Evolutionary conservation across 2,113 vertebrate genomes (phyloP).

Genomic region (Solea solea): DNA sequence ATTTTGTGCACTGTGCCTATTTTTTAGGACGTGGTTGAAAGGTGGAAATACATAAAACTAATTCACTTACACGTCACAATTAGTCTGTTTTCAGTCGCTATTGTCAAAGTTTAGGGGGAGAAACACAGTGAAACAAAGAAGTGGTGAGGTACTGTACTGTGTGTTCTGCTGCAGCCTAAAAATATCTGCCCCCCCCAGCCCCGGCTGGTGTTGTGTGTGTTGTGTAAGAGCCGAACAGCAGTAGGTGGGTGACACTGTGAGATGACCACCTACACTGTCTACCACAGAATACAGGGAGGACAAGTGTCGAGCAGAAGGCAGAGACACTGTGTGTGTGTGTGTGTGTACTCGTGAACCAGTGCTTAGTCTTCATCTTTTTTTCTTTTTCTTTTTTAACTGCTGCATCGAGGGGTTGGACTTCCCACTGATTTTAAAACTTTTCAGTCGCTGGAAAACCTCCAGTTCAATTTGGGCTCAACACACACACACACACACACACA

Average conservation of each 20-base stretch:
- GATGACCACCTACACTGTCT: conserved; percentile 76
- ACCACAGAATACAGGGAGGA: conserved; percentile 60
- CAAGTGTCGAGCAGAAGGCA: conserved; percentile 51
- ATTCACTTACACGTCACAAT: not conserved
- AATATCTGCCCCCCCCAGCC: conserved; percentile 25
- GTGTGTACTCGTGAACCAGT: conserved; percentile 65
- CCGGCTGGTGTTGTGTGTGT: conserved; percentile 49
- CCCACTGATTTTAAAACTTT: conserved; percentile 66
- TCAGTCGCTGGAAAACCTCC: conserved; percentile 63
- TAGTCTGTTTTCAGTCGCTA: not conserved
- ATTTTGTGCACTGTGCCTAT: conserved; percentile 5
- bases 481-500: conserved; percentile 28
- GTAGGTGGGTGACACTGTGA: conserved; percentile 67
- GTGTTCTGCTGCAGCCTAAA: conserved; percentile 29
- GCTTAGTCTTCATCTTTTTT: conserved; percentile 66
- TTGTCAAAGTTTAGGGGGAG: conserved; percentile 4
- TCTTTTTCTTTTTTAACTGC: conserved; percentile 66
- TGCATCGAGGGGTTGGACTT: conserved; percentile 60
- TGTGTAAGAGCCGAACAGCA: conserved; percentile 62
- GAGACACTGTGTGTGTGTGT: conserved; percentile 16
- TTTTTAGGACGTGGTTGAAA: not conserved
- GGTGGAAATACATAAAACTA: not conserved
- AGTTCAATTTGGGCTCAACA: conserved; percentile 58
- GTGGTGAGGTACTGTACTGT: conserved; percentile 1
- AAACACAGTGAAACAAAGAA: not conserved